phyloP scores from a whole-genome alignment of 2,113 vertebrate species.

The Pavo muticus region DNA sequence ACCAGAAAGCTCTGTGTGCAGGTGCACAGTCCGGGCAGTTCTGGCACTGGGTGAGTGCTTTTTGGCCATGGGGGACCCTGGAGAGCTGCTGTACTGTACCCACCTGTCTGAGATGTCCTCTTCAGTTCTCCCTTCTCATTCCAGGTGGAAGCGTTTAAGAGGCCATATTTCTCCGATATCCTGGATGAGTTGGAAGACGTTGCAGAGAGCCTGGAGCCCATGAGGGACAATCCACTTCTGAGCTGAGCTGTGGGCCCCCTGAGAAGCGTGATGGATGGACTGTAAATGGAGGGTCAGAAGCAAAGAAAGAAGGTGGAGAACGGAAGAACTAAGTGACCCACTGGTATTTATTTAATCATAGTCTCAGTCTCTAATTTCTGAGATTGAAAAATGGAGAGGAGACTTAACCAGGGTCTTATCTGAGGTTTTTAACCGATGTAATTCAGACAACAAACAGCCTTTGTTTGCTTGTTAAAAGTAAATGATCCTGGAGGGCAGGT shows the following conservation, averaged over 20 bases:
- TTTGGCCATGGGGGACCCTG: background rate
- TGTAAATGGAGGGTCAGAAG: background rate
- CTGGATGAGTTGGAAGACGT: conserved; percentile 85
- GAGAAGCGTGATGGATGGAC: background rate
- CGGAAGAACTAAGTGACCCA: background rate
- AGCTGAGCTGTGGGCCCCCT: background rate
- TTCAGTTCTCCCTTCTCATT: background rate
- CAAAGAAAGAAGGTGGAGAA: background rate
- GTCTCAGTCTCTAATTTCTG: background rate
- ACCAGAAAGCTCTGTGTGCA: background rate
- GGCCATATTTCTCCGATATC: conserved; percentile 85
- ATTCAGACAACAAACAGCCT: background rate
- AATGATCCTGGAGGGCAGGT: background rate
- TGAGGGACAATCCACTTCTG: background rate
- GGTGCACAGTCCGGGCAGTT: background rate
- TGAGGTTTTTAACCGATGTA: conserved; percentile 6
- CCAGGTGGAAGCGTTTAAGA: conserved; percentile 86
- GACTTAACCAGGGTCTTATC: background rate
- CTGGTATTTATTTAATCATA: conserved; percentile 15
- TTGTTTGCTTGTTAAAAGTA: background rate
- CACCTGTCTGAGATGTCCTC: background rate
- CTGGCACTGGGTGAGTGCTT: background rate
- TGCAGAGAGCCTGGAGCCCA: conserved; percentile 77
- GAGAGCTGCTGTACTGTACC: background rate
- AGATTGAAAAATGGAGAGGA: background rate